Evolutionary conservation across 2,113 vertebrate genomes (phyloP), one percentile per base, ranked within the genome.

Genomic region (Desmodus rotundus): DNA sequence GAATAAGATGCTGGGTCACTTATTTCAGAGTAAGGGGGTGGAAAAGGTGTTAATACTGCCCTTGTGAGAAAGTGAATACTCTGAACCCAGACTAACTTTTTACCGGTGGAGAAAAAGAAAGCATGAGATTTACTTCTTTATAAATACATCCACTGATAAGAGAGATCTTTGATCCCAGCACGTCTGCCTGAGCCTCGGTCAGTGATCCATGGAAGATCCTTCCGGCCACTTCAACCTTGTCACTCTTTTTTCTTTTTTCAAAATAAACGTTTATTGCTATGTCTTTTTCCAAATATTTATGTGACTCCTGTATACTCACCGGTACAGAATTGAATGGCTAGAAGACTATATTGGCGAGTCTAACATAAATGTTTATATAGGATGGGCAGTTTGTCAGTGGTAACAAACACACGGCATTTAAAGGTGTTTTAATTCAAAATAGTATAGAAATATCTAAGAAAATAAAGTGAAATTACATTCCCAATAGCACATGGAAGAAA

Each of bases 101-200:
- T 91, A 70, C 22, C 81, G 36, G 65, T 88, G 20, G 8, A 26
- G 24, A 70, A 72, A 94, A 91, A 72, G 4, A 81, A 83, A 58
- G 63, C 24, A 81, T 31, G 28, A 50, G 17, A 74, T 73, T 54
- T 80, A 68, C 84, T 95, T 94, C 80, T 78, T 92, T 92, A 77
- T 89, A 86, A 87, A 82, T 86, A 86, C 63, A 83, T 93, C 43
- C 81, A 38, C 15, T 50, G 47, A 80, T 88, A 87, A 93, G 26
- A 87, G 20, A 93, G 58, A 86, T 86, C 15, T 68, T 82, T 22
- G 33, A 28, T 92, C 15, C 13, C 16, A 93, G 41, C 6, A 47
- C 20, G 72, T 36, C 38, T 82, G 54, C 13, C 54, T 15, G 93
- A 77, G 52, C 24, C 50, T 16, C 82, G 26, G 91, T 68, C 58